Percentiles rank a stretch among this genome's conserved stretches.
Conservation (phyloP, 2,113 vertebrate species). For the Gymnocephalus cernua region DNA sequence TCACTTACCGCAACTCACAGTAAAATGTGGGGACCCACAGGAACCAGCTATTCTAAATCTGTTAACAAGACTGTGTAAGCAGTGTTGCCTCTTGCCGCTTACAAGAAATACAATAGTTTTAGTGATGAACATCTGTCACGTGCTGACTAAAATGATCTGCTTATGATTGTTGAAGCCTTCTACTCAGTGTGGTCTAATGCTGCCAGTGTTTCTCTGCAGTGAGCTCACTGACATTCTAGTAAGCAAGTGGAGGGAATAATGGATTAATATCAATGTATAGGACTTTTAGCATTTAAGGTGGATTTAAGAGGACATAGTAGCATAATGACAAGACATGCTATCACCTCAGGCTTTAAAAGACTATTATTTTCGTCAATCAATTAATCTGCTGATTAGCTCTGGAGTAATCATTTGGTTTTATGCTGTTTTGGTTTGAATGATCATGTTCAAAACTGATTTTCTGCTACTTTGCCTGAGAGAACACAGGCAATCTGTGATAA, state of each 20-base stretch:
- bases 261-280: not conserved
- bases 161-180: not conserved
- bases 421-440: not conserved
- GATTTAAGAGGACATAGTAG: not conserved
- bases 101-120: not conserved
- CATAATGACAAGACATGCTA: not conserved
- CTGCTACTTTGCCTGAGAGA: no score
- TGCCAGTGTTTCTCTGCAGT: not conserved
- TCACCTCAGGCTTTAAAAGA: not conserved
- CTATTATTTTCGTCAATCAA: not conserved
- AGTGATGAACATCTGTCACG: conserved; percentile 3
- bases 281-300: not conserved
- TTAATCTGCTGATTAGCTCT: not conserved
- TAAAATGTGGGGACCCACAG: conserved; percentile 39
- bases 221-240: conserved; percentile 1
- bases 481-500: no score
- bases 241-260: not conserved
- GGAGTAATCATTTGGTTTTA: not conserved
- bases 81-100: not conserved
- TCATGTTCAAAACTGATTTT: not conserved
- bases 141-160: not conserved
- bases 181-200: not conserved
- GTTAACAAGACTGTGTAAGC: conserved; percentile 31
- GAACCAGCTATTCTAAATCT: conserved; percentile 48
- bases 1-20: conserved; percentile 48